Evolutionary conservation across 1,140 invertebrate genomes (phyloP).

Genomic region (Eurosta solidaginis): DNA sequence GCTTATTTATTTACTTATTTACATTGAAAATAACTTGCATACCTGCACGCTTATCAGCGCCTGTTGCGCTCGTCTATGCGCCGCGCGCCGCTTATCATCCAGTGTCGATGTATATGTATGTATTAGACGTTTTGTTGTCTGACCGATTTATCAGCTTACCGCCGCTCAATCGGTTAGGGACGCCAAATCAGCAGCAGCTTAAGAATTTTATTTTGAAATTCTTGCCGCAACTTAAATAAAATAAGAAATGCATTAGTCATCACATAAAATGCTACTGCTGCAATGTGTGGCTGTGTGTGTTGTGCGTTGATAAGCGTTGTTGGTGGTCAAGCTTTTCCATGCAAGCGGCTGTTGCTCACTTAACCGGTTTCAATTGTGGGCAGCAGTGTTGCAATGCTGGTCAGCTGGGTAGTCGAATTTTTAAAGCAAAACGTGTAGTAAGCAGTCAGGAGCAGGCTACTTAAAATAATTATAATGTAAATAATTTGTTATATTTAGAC

Average conservation of each 20-base stretch:
- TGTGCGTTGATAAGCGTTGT: neutral
- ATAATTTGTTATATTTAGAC: no score
- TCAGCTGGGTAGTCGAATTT: slow-evolving; percentile 12
- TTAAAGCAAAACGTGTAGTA: neutral
- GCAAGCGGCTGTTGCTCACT: neutral
- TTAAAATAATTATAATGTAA: no score
- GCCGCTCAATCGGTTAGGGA: neutral
- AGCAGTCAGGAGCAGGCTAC: neutral
- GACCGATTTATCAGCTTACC: neutral
- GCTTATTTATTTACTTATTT: slow-evolving; percentile 25
- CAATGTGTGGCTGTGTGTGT: neutral
- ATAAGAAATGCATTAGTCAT: slow-evolving; percentile 16
- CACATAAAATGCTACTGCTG: neutral
- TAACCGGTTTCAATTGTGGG: neutral
- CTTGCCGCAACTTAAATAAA: slow-evolving; percentile 2
- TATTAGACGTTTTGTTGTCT: neutral
- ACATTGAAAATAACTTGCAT: slow-evolving; percentile 25
- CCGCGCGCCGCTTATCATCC: neutral
- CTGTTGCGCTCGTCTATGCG: neutral
- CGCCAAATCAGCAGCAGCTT: neutral
- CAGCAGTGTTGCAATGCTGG: neutral
- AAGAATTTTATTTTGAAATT: neutral
- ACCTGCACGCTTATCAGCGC: slow-evolving; percentile 21
- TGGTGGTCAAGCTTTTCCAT: neutral
- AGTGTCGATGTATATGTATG: neutral